Evolutionary conservation across 2,888 invertebrate species (phyloP).

Genomic region (Morpho achilles): DNA sequence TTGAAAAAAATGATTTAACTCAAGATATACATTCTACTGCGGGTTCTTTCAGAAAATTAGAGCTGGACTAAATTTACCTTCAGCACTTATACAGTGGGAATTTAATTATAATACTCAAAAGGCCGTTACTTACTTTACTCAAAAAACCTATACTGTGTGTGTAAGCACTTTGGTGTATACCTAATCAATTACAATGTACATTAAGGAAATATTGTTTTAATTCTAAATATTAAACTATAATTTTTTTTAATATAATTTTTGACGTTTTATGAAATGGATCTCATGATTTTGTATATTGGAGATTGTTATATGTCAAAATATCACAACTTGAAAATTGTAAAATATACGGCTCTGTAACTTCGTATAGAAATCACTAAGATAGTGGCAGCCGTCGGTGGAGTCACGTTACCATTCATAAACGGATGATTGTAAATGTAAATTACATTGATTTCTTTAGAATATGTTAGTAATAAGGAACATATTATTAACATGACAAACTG

Average conservation of each 20-base stretch:
- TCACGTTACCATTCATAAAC: slow-evolving; percentile 65
- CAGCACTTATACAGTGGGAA: neutral
- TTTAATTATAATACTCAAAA: slow-evolving; percentile 15
- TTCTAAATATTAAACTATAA: no score
- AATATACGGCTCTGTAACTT: slow-evolving; percentile 13
- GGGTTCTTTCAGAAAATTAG: slow-evolving; percentile 90
- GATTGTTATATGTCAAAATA: no score
- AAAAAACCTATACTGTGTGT: neutral
- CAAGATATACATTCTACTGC: slow-evolving; percentile 87
- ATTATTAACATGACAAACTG: slow-evolving; percentile 46
- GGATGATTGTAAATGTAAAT: slow-evolving; percentile 26
- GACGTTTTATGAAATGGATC: no score
- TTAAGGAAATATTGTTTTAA: no score
- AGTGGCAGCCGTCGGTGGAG: slow-evolving; percentile 75
- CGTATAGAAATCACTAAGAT: slow-evolving; percentile 30
- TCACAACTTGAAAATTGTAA: slow-evolving; percentile 7
- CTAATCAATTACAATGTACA: no score
- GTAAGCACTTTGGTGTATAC: no score
- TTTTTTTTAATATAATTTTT: no score
- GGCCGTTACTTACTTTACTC: no score
- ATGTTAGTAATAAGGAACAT: slow-evolving; percentile 18
- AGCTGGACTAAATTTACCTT: slow-evolving; percentile 81
- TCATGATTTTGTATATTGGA: no score
- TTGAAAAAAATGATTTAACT: slow-evolving; percentile 80
- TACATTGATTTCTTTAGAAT: slow-evolving; percentile 24